Conservation (phyloP, 2,888 invertebrate species). For the Drosophila mimica region DNA sequence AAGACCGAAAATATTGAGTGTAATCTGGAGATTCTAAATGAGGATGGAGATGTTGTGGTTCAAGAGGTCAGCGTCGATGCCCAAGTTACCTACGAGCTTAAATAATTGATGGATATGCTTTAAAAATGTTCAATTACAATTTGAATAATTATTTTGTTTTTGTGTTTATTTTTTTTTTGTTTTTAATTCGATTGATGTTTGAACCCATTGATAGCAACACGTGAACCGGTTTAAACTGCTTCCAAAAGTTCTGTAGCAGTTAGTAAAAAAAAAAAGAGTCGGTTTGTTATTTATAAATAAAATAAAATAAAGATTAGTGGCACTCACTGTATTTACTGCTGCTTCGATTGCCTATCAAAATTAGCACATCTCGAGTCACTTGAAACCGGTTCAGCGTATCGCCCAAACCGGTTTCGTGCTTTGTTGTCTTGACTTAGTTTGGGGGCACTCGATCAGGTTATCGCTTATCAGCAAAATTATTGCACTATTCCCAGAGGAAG, state of each 20-base stretch:
- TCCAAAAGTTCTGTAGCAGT: slow-evolving; percentile 21
- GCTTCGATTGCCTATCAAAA: slow-evolving; percentile 60
- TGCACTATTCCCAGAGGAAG: slow-evolving; percentile 24
- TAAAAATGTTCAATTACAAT: slow-evolving; percentile 12
- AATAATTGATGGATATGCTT: slow-evolving; percentile 13
- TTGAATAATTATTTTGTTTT: slow-evolving; percentile 12
- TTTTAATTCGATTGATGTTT: slow-evolving; percentile 22
- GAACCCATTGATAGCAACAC: slow-evolving; percentile 40
- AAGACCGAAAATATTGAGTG: slow-evolving; percentile 68
- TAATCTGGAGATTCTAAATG: slow-evolving; percentile 71
- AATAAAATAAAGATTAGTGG: slow-evolving; percentile 64
- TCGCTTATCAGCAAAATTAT: slow-evolving; percentile 45
- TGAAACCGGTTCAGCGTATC: slow-evolving; percentile 56
- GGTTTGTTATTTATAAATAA: slow-evolving; percentile 46
- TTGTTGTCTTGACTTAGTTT: slow-evolving; percentile 37
- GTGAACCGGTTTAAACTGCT: slow-evolving; percentile 43
- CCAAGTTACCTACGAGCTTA: slow-evolving; percentile 64
- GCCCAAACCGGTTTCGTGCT: slow-evolving; percentile 60
- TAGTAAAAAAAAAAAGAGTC: slow-evolving; percentile 29
- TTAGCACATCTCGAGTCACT: slow-evolving; percentile 60
- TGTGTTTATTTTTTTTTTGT: background rate
- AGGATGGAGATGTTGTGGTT: slow-evolving; percentile 64
- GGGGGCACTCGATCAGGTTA: slow-evolving; percentile 66
- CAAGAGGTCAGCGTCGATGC: slow-evolving; percentile 74
- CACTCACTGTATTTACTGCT: slow-evolving; percentile 35